phyloP scores from a whole-genome alignment of 2,797 vertebrate species.

The Sebastes taczanowskii region DNA sequence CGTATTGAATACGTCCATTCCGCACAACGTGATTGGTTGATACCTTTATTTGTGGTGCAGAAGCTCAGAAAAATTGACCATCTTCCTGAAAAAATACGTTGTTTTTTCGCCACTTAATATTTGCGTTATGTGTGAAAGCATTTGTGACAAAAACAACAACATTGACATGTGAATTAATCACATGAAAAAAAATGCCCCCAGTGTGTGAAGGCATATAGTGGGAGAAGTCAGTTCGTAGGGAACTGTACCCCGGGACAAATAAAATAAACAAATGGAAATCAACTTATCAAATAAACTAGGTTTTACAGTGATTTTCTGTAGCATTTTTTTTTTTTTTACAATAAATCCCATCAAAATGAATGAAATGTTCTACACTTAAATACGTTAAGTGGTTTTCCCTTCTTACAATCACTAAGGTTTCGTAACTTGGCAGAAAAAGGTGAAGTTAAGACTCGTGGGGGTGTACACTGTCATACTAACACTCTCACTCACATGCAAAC shows the following conservation, averaged over 20 bases:
- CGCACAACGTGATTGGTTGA: no score
- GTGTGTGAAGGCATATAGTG: not conserved
- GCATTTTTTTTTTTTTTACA: slow-evolving; percentile 14
- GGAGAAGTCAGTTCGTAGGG: not conserved
- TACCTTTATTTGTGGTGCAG: no score
- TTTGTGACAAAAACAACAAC: no score
- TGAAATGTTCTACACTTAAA: not conserved
- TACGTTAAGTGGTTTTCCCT: not conserved
- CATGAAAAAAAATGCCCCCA: no score
- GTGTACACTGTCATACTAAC: slow-evolving; percentile 35
- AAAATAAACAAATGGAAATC: not conserved
- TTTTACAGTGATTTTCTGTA: not conserved
- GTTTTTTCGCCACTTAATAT: no score
- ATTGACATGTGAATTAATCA: no score
- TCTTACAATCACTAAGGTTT: slow-evolving; percentile 24
- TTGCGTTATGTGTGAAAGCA: no score
- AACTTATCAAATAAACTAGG: not conserved
- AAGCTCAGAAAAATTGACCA: no score
- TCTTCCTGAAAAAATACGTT: no score
- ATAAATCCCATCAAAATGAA: slow-evolving; percentile 23
- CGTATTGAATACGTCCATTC: no score
- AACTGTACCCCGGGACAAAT: not conserved
- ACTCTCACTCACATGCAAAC: slow-evolving; percentile 55
- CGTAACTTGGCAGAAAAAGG: slow-evolving; percentile 31
- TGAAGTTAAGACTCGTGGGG: slow-evolving; percentile 29